Base-by-base conservation (phyloP, 1,140 invertebrate species). In the Potamilus streckersoni region DNA sequence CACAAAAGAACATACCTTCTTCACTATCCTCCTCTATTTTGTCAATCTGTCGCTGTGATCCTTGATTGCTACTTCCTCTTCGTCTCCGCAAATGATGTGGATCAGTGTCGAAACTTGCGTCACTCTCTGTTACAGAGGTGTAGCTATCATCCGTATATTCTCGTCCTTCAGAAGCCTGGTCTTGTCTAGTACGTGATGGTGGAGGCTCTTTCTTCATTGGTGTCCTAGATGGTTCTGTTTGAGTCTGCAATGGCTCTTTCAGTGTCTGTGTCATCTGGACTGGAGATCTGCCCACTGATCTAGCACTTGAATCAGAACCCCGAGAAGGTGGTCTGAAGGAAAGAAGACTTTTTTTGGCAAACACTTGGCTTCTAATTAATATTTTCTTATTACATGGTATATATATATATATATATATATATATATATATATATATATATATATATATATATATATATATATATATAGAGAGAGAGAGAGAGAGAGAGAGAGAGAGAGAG, bases 131-230 rank as follows among this genome's bases (percentile, higher is more conserved):
- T 6, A 79, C 79, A 1, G 80, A 71, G 3, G 82, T 83, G 59
- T 83, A 83, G 60, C 82, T 83, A 49, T 83, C 82, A 61, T 83
- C 82, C 19, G 82, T 83, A 63, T 71, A 80, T n/a, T 83, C 82
- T 20, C 77, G 56, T 79, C 59, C 49, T 23, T 17, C 20, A 64
- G 71, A 59, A 64, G 68, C 67, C 72, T 71, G 69, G 13, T 49
- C 38, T 49, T 11, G 38, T 49, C 38, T 49, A 49, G 38, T 49
- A 49, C 73, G 49, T 13, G 73, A 62, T 23, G 73, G 67, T 23
- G 58, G 61, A 55, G 27, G 65, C 17, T 75, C 73, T 58, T 75
- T 68, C 59, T 70, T 68, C 58, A 49, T 64, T n/a, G 75, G 65
- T 31, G 75, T 77, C 56, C 70, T 76, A 59, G 62, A 61, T 20